Conservation (phyloP, 2,113 vertebrate genomes). For the Neogobius melanostomus region DNA sequence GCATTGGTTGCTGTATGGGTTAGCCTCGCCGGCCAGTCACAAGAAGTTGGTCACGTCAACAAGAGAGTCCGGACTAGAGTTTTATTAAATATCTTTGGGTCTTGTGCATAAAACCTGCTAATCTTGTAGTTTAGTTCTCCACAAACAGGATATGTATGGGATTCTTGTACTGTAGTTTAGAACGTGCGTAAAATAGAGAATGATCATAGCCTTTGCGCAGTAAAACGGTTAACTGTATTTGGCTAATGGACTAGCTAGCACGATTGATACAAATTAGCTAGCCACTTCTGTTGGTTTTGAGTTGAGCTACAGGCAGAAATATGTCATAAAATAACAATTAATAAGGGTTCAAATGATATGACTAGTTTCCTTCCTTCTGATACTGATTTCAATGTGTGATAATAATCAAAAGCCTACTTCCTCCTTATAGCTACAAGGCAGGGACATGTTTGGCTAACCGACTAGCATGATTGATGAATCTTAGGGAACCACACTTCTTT, state of each 20-base stretch:
- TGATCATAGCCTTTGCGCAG: no score
- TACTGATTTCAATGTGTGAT: background rate
- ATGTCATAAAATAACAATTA: background rate
- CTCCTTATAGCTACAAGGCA: background rate
- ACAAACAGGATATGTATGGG: no score
- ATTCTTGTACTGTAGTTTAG: no score
- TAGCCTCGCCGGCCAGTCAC: no score
- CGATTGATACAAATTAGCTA: background rate
- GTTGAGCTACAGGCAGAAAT: background rate
- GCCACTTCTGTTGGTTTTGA: background rate
- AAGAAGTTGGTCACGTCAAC: no score
- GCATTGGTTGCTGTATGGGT: no score
- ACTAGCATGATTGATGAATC: background rate
- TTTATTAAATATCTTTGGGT: no score
- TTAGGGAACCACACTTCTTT: background rate
- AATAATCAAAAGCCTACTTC: background rate
- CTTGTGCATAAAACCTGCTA: no score
- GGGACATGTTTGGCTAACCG: background rate
- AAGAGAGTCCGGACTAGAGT: no score
- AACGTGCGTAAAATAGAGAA: no score
- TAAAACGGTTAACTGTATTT: background rate
- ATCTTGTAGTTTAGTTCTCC: no score
- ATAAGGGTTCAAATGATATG: background rate
- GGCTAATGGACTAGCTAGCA: background rate
- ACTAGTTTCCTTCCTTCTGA: background rate